Evolutionary conservation across 2,113 vertebrate species (phyloP), one percentile per base, ranked within the genome.

Genomic region (Aleadryas rufinucha): DNA sequence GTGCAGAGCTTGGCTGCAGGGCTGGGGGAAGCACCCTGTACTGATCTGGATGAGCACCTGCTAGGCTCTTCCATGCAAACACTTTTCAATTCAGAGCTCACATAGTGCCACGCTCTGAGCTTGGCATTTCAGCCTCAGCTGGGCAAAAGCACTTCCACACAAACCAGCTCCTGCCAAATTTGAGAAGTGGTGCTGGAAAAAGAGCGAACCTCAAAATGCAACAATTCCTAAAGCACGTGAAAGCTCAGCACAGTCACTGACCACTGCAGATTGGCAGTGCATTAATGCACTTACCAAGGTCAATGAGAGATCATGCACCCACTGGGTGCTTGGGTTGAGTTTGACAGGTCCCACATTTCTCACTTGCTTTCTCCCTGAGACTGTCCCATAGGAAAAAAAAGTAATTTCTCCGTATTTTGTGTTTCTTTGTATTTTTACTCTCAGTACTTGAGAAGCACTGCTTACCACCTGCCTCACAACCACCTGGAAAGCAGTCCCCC

Each of bases 241-340:
- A 52, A 76, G 49, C 41, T 79, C 35, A 71, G 76, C 69, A 65
- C 9, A 64, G 22, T 16, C 7, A 22, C 31, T 61, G 37, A 28
- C 37, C 13, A 4, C 33, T 24, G 60, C 0, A 0, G 30, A 56
- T 0, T 75, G 42, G 37, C 47, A 41, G 71, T 2, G 33, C 10
- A 12, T 19, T 45, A 68, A 64, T 0, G 1, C 53, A 50, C 35
- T 59, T 8, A 6, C 6, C 21, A 35, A 24, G 52, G 56, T 60
- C 78, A 81, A 16, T 7, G 47, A 56, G 44, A n/a, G 44, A 31
- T 12, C 35, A 70, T 30, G 33, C 60, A 75, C 37, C 17, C 18
- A 19, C 45, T 31, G 18, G 28, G 37, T 16, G 4, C 20, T 49
- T 50, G 33, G 3, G 5, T 20, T 54, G 30, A 24, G 18, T 64